Evolutionary conservation across 2,113 vertebrate species (phyloP).

Genomic region (Acrocephalus arundinaceus): DNA sequence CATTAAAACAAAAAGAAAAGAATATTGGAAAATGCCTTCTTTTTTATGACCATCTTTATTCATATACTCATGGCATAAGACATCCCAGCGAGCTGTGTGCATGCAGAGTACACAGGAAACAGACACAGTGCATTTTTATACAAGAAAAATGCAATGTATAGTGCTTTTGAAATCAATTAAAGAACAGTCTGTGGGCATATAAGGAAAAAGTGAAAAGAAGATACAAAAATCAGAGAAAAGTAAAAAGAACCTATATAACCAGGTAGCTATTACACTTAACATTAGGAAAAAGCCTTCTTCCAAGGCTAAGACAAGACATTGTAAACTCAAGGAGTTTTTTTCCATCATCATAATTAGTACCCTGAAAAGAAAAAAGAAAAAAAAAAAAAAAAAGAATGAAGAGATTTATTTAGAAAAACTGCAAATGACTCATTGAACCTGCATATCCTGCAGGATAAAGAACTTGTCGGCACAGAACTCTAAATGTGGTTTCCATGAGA

Average conservation of each 20-base stretch:
- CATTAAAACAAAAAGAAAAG: neutral
- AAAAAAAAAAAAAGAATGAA: conserved; percentile 39
- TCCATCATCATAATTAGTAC: conserved; percentile 61
- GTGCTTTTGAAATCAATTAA: neutral
- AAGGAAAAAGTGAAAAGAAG: neutral
- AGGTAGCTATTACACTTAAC: neutral
- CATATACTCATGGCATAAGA: neutral
- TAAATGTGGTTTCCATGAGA: conserved; percentile 63
- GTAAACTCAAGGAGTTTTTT: neutral
- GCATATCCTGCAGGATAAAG: conserved; percentile 43
- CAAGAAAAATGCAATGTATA: neutral
- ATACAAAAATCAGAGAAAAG: neutral
- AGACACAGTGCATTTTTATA: neutral
- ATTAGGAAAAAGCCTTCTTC: conserved; percentile 23
- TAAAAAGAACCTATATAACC: neutral
- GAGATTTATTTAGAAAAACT: conserved; percentile 59
- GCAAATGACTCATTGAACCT: conserved; percentile 53
- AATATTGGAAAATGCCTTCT: neutral
- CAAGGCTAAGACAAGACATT: conserved; percentile 40
- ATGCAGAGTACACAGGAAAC: neutral
- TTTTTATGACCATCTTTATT: conserved; percentile 33
- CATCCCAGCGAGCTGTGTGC: neutral
- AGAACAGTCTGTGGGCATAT: neutral
- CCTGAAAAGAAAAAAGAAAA: conserved; percentile 48
- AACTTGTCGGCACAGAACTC: conserved; percentile 44